Base-by-base conservation (phyloP, 2,888 invertebrate species). In the Carabus problematicus region DNA sequence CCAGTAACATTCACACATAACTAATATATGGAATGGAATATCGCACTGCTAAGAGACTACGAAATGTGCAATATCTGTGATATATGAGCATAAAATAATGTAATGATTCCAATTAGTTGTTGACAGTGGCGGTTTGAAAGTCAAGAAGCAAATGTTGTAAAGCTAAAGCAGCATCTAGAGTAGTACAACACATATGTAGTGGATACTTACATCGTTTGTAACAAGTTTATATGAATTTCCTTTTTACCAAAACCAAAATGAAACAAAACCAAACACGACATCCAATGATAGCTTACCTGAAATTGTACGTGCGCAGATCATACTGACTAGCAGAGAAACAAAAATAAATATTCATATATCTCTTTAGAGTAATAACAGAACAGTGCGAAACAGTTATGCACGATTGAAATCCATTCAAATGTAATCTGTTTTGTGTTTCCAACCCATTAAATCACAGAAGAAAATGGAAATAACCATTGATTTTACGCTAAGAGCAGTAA, bases 231-330 rank as follows among this genome's bases (percentile, higher is more conserved):
- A 18, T 52, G 11, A 19, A 52, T 52, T 52, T 4, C 18, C 19
- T 18, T 18, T 52, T 16, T 52, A 47, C 39, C 16, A 55, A 60
- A 61, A 18, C 54, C 19, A 68, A 66, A 39, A 66, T 59, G 59
- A 29, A 56, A 18, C 29, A 56, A 55, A 16, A 55, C 18, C n/a
- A 19, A 56, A 29, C 9, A 18, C 56, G 49, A 68, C 67, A 68
- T 41, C 40, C 14, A 6, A 8, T 55, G 11, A 62, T 69, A 43
- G 59, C 73, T 73, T 73, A 73, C 73, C 73, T 73, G 71, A 58
- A 71, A 58, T 61, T 60, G 70, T 64, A 70, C 62, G 71, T 54
- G 61, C 68, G 66, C 42, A 64, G 72, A 70, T 70, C 69, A 54
- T 70, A 71, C 61, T 70, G 56, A 69, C 71, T 72, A 66, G 72